Percentiles rank a stretch among this genome's conserved stretches.
phyloP scores from a whole-genome alignment of 2,113 vertebrate species.

The Nesospiza acunhae region DNA sequence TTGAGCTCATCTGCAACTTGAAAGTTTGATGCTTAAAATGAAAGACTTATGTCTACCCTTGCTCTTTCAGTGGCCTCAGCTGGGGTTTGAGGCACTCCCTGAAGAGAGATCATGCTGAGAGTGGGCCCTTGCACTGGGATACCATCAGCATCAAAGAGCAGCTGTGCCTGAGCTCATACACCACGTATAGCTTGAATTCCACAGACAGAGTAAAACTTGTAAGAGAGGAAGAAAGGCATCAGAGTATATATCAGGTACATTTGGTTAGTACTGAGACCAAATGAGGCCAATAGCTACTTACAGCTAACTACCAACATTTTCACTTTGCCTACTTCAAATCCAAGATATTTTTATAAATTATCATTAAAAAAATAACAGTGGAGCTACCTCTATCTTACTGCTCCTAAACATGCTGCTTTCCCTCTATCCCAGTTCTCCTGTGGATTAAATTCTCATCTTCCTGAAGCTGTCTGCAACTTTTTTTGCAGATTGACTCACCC shows the following conservation, averaged over 20 bases:
- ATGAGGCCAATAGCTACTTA: background rate
- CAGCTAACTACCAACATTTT: background rate
- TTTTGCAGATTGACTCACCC: background rate
- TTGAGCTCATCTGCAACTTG: background rate
- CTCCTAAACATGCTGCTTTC: background rate
- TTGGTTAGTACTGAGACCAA: background rate
- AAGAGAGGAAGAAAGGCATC: background rate
- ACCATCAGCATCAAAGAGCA: background rate
- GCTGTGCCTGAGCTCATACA: background rate
- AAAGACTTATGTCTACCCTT: background rate
- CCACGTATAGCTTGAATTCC: background rate
- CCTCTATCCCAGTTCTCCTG: background rate
- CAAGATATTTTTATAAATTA: background rate
- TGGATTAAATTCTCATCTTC: background rate
- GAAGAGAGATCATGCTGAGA: background rate
- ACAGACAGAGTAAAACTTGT: background rate
- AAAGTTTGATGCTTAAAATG: background rate
- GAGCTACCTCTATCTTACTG: background rate
- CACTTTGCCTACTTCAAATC: background rate
- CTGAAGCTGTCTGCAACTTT: background rate
- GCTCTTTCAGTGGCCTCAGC: background rate
- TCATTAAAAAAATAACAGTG: background rate
- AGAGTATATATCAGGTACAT: background rate
- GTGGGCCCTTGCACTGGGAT: too few species aligned
- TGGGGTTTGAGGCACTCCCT: background rate